phyloP scores from a whole-genome alignment of 1,140 invertebrate species.

The Zelostemma sp. region DNA sequence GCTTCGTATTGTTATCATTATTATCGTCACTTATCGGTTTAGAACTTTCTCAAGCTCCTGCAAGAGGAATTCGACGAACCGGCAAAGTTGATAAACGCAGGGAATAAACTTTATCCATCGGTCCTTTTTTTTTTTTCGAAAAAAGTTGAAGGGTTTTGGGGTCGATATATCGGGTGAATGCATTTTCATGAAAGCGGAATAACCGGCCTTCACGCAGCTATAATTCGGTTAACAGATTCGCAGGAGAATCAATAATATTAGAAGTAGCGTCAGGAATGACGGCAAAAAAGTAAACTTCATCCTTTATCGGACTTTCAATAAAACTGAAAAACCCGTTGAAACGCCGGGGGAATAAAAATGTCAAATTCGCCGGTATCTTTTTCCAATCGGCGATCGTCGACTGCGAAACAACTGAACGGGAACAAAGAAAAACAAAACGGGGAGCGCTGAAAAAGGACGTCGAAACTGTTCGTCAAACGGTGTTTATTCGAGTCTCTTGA shows the following conservation, averaged over 20 bases:
- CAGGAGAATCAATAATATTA: constrained; percentile 25
- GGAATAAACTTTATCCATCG: neutral
- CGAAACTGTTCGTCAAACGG: constrained; percentile 21
- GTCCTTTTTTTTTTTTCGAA: constrained; percentile 11
- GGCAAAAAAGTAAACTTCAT: neutral
- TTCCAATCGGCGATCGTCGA: too few species aligned
- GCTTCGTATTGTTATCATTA: neutral
- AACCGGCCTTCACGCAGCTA: constrained; percentile 35
- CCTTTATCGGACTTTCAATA: neutral
- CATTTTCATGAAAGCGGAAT: constrained; percentile 36
- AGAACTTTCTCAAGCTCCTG: too few species aligned
- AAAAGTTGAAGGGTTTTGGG: constrained; percentile 30
- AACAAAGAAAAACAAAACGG: constrained; percentile 6
- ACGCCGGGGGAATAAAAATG: too few species aligned
- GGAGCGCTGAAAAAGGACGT: neutral
- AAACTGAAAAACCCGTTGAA: too few species aligned
- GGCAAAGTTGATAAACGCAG: too few species aligned
- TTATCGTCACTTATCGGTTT: neutral
- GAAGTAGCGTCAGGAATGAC: constrained; percentile 24
- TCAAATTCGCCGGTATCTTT: too few species aligned
- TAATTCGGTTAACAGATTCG: constrained; percentile 44
- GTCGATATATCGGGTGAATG: constrained; percentile 29
- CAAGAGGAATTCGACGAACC: too few species aligned
- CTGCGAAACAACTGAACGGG: too few species aligned
- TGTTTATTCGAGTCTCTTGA: constrained; percentile 37